Base-by-base conservation (phyloP, 2,113 vertebrate species). In the Falcunculus frontatus region DNA sequence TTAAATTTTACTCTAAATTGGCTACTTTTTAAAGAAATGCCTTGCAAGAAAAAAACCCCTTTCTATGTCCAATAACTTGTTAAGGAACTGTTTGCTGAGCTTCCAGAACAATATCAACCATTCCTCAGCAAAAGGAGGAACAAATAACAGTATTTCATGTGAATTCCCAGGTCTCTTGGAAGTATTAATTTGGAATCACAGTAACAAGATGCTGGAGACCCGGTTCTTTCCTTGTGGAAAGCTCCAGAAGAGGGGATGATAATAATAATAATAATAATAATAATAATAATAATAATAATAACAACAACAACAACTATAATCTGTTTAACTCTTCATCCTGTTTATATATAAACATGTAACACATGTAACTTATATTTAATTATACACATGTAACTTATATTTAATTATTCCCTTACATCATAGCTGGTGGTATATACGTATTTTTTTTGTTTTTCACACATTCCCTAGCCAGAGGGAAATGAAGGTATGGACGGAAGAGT, bases 301-400 rank as follows among this genome's bases (percentile, higher is more conserved):
- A 26, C 3, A 49, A 20, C 4, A 33, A 15, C 39, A 39, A 39
- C 18, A 64, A 42, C 8, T n/a, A n/a, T 10, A 29, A 60, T 13
- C 8, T 60, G 32, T 35, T 57, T 29, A 59, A 44, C 20, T 76
- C 29, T 35, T 52, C 8, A 23, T 44, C 33, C 19, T 59, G 16
- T 8, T 35, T 42, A 6, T 15, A 2, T 18, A 18, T 27, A 18
- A 13, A 11, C 4, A n/a, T n/a, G n/a, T n/a, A n/a, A 7, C 6
- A 46, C 26, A 13, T 67, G 26, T 12, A 35, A 26, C 4, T 62
- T 37, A 27, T 33, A 52, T 53, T 39, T 39, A 77, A 23, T 77
- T 68, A 62, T 70, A 7, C 6, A 46, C 26, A 13, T 67, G 26
- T 12, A 35, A 26, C 4, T 62, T 37, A 27, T 33, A 52, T 53